phyloP scores from a whole-genome alignment of 2,888 invertebrate species.

The Cheiracanthium punctorium region DNA sequence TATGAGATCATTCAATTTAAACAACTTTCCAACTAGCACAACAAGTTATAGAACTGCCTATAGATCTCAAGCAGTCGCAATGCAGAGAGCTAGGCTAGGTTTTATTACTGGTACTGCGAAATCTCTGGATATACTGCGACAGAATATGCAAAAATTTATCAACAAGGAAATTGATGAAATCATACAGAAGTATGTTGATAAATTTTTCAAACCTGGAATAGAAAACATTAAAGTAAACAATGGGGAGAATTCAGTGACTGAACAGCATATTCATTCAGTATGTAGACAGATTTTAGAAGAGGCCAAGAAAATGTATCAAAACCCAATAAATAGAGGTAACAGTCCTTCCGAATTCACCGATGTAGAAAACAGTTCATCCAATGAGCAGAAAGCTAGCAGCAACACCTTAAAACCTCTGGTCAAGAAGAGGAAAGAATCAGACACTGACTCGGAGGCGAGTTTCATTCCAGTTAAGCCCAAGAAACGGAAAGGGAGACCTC shows the following conservation, averaged over 20 bases:
- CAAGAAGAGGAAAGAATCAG: constrained; percentile 81
- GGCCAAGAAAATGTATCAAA: constrained; percentile 81
- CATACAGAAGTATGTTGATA: constrained; percentile 86
- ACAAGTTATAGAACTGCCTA: constrained; percentile 75
- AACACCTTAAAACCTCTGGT: constrained; percentile 78
- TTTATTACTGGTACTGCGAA: constrained; percentile 81
- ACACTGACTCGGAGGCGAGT: constrained; percentile 71
- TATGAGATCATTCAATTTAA: constrained; percentile 84
- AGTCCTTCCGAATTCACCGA: constrained; percentile 72
- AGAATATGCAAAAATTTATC: constrained; percentile 85
- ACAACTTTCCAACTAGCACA: constrained; percentile 79
- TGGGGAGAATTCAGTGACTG: constrained; percentile 84
- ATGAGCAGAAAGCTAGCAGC: constrained; percentile 37
- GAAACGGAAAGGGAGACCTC: constrained; percentile 81
- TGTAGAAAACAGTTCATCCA: constrained; percentile 62
- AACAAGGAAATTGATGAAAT: constrained; percentile 87
- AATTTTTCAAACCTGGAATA: constrained; percentile 87
- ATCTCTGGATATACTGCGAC: constrained; percentile 84
- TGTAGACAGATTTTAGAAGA: constrained; percentile 88
- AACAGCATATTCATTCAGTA: constrained; percentile 83
- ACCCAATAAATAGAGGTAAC: constrained; percentile 73
- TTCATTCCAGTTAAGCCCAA: constrained; percentile 76
- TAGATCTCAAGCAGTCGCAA: constrained; percentile 75
- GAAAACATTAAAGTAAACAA: constrained; percentile 85
- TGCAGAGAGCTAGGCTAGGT: constrained; percentile 77